A percentile compares a stretch with the other conserved stretches of the same genome.
phyloP scores from a whole-genome alignment of 2,888 invertebrate species.

The Pharmacophagus antenor region DNA sequence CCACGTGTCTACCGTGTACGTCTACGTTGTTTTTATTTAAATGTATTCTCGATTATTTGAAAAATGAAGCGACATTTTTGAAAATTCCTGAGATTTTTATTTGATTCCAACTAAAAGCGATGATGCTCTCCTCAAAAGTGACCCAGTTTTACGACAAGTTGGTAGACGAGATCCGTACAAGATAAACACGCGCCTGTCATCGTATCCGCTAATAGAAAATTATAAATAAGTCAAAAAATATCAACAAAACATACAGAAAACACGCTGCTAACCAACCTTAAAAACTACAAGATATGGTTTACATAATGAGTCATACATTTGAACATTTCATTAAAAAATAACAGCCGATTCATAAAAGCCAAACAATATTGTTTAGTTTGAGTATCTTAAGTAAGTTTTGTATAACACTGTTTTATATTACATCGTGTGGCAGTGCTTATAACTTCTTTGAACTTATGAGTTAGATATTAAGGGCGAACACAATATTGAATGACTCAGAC shows the following conservation, averaged over 20 bases:
- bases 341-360: background rate
- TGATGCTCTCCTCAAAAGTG: conserved; percentile 16
- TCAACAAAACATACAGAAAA: conserved; percentile 9
- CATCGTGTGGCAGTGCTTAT: conserved; percentile 5
- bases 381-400: conserved; percentile 5
- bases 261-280: background rate
- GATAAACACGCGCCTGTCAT: conserved; percentile 35
- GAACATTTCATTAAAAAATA: conserved; percentile 17
- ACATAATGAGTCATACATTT: conserved; percentile 16
- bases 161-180: conserved; percentile 33
- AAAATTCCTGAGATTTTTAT: too few species aligned
- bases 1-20: too few species aligned
- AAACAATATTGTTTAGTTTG: conserved; percentile 17
- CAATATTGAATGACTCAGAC: conserved; percentile 24
- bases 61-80: too few species aligned
- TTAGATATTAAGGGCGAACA: conserved; percentile 18
- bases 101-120: too few species aligned
- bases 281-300: conserved; percentile 7
- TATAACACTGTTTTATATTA: conserved; percentile 8
- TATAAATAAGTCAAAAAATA: conserved; percentile 56
- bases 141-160: conserved; percentile 29
- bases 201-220: conserved; percentile 50
- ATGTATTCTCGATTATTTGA: too few species aligned
- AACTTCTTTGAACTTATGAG: conserved; percentile 4
- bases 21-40: too few species aligned